Evolutionary conservation across 2,797 vertebrate species (phyloP).

Genomic region (Balearica regulorum): DNA sequence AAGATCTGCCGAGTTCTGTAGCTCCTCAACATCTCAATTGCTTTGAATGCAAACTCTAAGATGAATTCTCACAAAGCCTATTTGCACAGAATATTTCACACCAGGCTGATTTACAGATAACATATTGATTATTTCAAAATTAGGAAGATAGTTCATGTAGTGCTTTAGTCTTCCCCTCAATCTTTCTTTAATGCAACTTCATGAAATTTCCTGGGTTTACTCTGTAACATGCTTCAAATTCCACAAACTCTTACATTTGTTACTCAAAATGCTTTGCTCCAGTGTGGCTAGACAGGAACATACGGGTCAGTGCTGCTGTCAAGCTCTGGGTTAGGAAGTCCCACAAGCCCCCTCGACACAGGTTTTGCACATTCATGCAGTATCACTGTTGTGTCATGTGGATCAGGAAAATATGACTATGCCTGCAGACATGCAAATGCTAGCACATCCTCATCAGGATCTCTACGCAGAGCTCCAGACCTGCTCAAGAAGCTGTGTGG

Average conservation of each 20-base stretch:
- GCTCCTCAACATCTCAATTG: background rate
- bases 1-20: background rate
- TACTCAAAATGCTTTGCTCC: background rate
- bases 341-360: background rate
- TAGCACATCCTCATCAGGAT: background rate
- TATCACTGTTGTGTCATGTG: background rate
- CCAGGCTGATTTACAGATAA: background rate
- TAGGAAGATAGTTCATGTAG: background rate
- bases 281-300: background rate
- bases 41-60: background rate
- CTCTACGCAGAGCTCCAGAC: rapidly evolving
- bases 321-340: background rate
- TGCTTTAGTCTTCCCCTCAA: background rate
- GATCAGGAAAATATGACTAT: background rate
- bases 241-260: background rate
- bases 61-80: background rate
- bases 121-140: background rate
- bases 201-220: background rate
- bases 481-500: background rate
- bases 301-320: background rate
- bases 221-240: background rate
- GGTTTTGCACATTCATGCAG: background rate
- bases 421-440: background rate
- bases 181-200: background rate
- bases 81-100: background rate